These are phyloP conservation scores for Pavo muticus DNA, from an alignment of 2,113 vertebrate genomes.

Conservation along the genomic window DNA sequence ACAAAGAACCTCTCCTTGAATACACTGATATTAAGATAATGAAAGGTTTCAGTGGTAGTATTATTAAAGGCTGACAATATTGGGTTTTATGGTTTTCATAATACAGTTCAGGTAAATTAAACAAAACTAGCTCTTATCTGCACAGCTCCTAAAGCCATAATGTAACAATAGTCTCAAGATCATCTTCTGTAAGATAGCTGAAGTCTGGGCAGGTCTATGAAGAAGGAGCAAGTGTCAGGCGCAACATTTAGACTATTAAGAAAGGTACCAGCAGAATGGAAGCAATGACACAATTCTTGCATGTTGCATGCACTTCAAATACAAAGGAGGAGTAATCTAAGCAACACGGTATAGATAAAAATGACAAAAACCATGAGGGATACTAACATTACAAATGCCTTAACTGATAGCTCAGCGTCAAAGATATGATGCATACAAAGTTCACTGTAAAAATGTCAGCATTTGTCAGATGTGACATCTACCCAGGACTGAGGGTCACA, in stretches of 20 bases:
- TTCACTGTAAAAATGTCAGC: neutral
- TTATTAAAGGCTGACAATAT: conserved; percentile 62
- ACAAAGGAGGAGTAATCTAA: conserved; percentile 21
- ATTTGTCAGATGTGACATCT: neutral
- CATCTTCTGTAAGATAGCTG: neutral
- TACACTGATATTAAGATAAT: conserved; percentile 70
- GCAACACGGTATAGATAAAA: neutral
- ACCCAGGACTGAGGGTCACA: neutral
- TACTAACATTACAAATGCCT: neutral
- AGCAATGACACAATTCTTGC: neutral
- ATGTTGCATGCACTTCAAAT: neutral
- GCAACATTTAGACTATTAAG: neutral
- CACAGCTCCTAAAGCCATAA: conserved; percentile 24
- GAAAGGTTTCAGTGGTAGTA: conserved; percentile 56
- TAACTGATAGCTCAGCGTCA: neutral
- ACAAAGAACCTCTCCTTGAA: conserved; percentile 64
- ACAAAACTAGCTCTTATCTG: conserved; percentile 65
- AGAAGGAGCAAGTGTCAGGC: neutral
- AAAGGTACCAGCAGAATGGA: neutral
- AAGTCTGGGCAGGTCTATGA: neutral
- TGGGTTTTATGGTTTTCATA: conserved; percentile 38
- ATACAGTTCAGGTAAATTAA: conserved; percentile 65
- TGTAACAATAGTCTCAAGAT: conserved; percentile 25
- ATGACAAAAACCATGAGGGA: neutral
- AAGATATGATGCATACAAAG: neutral